Percentiles rank a stretch among this genome's conserved stretches.
Evolutionary conservation across 2,113 vertebrate genomes (phyloP).

Genomic region (Apodemus speciosus): DNA sequence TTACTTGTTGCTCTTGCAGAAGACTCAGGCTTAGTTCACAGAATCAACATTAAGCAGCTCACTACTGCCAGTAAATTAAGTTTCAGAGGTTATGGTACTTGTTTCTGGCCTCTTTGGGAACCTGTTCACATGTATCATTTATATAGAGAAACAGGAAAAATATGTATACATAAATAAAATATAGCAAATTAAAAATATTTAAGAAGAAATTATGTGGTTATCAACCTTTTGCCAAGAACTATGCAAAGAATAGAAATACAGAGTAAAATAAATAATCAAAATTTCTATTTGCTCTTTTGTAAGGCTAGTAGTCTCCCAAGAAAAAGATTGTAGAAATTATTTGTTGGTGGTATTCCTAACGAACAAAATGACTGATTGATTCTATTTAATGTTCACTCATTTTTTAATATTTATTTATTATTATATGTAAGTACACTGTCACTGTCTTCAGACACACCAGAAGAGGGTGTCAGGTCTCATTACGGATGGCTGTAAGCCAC

Average conservation of each 20-base stretch:
- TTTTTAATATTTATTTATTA: no score
- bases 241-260: not conserved
- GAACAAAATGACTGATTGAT: not conserved
- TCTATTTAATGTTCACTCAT: not conserved
- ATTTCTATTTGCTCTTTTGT: slow-evolving; percentile 7
- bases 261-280: not conserved
- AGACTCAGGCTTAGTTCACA: not conserved
- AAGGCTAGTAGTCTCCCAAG: not conserved
- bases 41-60: not conserved
- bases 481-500: no score
- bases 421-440: no score
- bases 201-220: not conserved
- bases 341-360: slow-evolving; percentile 16
- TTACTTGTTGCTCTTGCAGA: not conserved
- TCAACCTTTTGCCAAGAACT: not conserved
- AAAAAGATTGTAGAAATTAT: not conserved
- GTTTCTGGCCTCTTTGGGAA: not conserved
- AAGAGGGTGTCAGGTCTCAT: no score
- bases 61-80: not conserved
- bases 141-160: not conserved
- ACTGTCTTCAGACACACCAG: no score
- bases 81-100: not conserved
- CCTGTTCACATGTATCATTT: not conserved
- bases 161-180: not conserved
- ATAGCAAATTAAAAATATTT: not conserved